These are phyloP conservation scores for Amphiprion percula DNA, from an alignment of 2,113 vertebrate species.

Conservation along the genomic window DNA sequence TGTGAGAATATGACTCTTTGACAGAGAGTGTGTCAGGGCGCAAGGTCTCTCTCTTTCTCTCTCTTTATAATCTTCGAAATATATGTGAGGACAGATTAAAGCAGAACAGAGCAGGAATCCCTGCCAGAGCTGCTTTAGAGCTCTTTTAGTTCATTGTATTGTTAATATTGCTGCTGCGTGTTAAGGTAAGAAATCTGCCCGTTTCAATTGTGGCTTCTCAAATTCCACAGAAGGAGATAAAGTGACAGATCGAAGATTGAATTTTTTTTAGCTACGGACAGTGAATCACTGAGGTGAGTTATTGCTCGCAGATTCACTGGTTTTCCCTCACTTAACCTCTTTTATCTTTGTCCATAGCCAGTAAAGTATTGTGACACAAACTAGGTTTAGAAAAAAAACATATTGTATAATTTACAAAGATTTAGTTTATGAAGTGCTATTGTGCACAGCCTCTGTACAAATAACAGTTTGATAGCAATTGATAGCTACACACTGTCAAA, in stretches of 20 bases:
- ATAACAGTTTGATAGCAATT: neutral
- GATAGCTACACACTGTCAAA: neutral
- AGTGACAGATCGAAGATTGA: neutral
- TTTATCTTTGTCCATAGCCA: conserved; percentile 8
- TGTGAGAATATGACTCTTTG: conserved; percentile 80
- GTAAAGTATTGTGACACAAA: neutral
- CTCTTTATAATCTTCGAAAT: conserved; percentile 55
- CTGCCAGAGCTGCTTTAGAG: conserved; percentile 24
- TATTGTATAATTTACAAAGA: neutral
- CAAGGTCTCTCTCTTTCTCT: conserved; percentile 52
- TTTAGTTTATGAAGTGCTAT: neutral
- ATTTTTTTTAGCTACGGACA: conserved; percentile 1
- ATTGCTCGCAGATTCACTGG: conserved; percentile 29
- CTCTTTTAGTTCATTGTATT: conserved; percentile 43
- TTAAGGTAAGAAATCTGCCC: conserved; percentile 23
- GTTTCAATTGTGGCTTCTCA: conserved; percentile 25
- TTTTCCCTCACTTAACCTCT: neutral
- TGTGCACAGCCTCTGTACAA: neutral
- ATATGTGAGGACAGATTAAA: conserved; percentile 53
- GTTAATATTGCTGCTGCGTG: conserved; percentile 12
- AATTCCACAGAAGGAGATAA: conserved; percentile 12
- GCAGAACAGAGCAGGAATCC: conserved; percentile 32
- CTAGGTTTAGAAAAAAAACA: neutral
- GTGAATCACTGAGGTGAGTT: conserved; percentile 26
- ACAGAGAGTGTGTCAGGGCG: conserved; percentile 56